A percentile compares a stretch with the other conserved stretches of the same genome.
Conservation (phyloP, 2,797 vertebrate species). For the Champsocephalus esox region DNA sequence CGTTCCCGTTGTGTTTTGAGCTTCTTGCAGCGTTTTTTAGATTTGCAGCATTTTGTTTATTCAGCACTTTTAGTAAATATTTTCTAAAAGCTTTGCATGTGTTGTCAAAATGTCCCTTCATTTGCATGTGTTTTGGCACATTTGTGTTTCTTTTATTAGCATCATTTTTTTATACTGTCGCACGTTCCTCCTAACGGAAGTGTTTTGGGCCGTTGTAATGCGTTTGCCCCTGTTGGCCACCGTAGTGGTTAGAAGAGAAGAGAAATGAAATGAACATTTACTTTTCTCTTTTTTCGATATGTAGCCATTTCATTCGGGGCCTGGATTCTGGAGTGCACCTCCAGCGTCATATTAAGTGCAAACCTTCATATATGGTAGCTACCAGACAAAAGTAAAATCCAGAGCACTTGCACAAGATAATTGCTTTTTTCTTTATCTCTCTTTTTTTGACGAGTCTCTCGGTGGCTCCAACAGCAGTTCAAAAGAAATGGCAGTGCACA, state of each 20-base stretch:
- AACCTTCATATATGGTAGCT: not conserved
- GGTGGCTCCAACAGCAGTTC: slow-evolving; percentile 24
- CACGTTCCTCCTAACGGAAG: too few species aligned
- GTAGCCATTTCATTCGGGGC: not conserved
- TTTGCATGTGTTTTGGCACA: too few species aligned
- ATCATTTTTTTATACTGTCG: too few species aligned
- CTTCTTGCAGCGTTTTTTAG: too few species aligned
- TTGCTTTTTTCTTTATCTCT: not conserved
- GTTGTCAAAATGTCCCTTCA: too few species aligned
- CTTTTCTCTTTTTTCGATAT: not conserved
- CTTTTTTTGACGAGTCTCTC: slow-evolving; percentile 11
- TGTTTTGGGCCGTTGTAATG: too few species aligned
- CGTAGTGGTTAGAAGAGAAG: not conserved
- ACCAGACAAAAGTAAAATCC: not conserved
- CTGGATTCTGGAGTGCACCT: not conserved
- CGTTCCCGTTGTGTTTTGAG: too few species aligned
- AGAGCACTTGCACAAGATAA: slow-evolving; percentile 7
- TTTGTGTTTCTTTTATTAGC: too few species aligned
- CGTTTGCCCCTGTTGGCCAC: too few species aligned
- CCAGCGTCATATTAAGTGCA: not conserved
- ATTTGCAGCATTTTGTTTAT: too few species aligned
- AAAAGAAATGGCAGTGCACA: not conserved
- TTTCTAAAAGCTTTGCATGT: too few species aligned
- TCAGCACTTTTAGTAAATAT: too few species aligned
- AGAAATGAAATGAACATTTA: not conserved